Base-by-base conservation (phyloP, 2,888 invertebrate species). In the Stegophylla sp. region DNA sequence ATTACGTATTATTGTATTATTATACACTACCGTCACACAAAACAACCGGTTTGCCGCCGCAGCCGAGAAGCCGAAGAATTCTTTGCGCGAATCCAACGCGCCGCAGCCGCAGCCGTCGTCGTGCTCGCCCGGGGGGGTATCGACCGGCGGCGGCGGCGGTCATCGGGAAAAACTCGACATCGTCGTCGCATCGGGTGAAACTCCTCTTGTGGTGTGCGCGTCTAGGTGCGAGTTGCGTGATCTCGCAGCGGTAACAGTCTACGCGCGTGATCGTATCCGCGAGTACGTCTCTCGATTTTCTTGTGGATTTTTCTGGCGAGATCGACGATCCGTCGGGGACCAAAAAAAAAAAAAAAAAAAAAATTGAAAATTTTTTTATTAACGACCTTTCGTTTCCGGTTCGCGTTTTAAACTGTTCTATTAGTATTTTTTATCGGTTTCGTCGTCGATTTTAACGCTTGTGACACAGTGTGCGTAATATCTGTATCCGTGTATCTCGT, bases 121-220 rank as follows among this genome's bases (percentile, higher is more conserved):
- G 75, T 76, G 75, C 75, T 12, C 26, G 75, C 75, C 53, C 66
- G 64, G 53, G 75, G 75, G 75, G 75, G 74, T 75, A 63, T 64
- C 74, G 74, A 63, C 74, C 51, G 74, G 63, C 74, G 74, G 74
- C 48, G 61, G 26, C 34, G 69, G 23, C 56, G 72, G 45, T 73
- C 75, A 23, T 64, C 66, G 75, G 66, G 64, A 41, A 75, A 75
- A 75, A 75, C 41, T 53, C 75, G 64, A 48, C 72, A 17, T 26
- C 64, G 64, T 61, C 72, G 34, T 26, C 64, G 64, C 66, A n/a
- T 10, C 48, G 48, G 66, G 75, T 48, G 43, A 76, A 76, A 76
- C 64, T 66, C 75, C 64, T 66, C 75, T 17, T 73, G 43, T 34
- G 34, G 34, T 7, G 34, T 3, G 7, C n/a, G n/a, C n/a, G n/a